Base-by-base conservation (phyloP, 2,113 vertebrate species). In the Toxostoma redivivum region DNA sequence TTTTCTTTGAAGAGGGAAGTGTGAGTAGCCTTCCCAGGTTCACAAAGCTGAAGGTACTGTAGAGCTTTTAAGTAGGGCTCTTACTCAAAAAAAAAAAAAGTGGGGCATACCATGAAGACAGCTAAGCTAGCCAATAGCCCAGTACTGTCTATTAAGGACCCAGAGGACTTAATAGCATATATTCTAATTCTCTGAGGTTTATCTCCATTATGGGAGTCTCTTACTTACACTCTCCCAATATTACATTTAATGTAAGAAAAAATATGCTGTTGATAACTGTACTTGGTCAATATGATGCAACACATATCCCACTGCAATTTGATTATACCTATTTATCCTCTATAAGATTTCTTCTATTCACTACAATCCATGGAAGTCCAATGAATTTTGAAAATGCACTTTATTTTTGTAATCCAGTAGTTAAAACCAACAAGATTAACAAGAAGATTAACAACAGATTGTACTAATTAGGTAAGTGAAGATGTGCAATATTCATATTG, bases 51-150 rank as follows among this genome's bases (percentile, higher is more conserved):
- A 70, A 20, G 66, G 47, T n/a, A 44, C 18, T 73, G 38, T 27
- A 83, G 23, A 72, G 18, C 18, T 78, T 25, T 40, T 47, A 53
- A 27, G 33, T 2, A 64, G 24, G 15, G 71, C 31, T 28, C 47
- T 47, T 23, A 51, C 20, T 13, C 6, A 35, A 58, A 79, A 31
- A 67, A 12, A 12, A 37, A 57, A 81, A 31, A 51, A 20, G 37
- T 0, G 1, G 16, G 47, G 31, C 38, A 51, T 14, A 47, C 13
- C 3, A 1, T 14, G 11, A 86, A 74, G 56, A 66, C 3, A 73
- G 47, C 15, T 66, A 80, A 77, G 37, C n/a, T 67, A 88, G 35
- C 12, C 84, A 81, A 77, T 13, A 89, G 56, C 8, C n/a, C 35
- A 64, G 23, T 73, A 62, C 7, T 21, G 15, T 25, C 72, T 88